Evolutionary conservation across 2,113 vertebrate genomes (phyloP).

Genomic region (Raja brachyura): DNA sequence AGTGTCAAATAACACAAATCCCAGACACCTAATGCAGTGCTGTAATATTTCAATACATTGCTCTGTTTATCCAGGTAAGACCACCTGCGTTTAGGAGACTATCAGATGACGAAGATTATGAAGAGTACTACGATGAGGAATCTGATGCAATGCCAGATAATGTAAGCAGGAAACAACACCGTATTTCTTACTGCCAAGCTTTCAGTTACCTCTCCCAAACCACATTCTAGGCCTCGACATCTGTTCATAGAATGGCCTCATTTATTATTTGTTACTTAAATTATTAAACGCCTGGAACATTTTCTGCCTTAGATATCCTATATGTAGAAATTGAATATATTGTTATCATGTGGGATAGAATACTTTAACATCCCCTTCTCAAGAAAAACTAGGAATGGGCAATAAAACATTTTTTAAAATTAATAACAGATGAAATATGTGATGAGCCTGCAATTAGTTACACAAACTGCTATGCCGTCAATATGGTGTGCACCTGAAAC

Average conservation of each 20-base stretch:
- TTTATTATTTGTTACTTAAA: neutral
- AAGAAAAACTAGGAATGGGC: neutral
- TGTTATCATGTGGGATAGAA: neutral
- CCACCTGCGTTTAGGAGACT: neutral
- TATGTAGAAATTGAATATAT: neutral
- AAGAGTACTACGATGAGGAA: slow-evolving; percentile 24
- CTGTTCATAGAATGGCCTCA: neutral
- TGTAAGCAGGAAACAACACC: neutral
- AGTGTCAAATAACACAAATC: neutral
- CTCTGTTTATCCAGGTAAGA: slow-evolving; percentile 1
- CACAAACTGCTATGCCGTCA: neutral
- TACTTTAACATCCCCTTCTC: neutral
- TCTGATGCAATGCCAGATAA: slow-evolving; percentile 18
- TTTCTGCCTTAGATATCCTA: neutral
- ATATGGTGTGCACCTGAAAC: neutral
- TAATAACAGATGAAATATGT: too few species aligned
- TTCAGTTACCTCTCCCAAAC: neutral
- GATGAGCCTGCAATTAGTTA: neutral
- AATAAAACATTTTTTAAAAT: too few species aligned
- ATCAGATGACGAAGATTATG: slow-evolving; percentile 8
- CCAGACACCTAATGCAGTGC: neutral
- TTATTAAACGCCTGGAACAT: neutral
- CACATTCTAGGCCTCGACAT: neutral
- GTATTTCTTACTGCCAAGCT: neutral
- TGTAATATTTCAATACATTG: neutral